phyloP scores from a whole-genome alignment of 2,888 invertebrate genomes.

The Scaptomyza caliginosa region DNA sequence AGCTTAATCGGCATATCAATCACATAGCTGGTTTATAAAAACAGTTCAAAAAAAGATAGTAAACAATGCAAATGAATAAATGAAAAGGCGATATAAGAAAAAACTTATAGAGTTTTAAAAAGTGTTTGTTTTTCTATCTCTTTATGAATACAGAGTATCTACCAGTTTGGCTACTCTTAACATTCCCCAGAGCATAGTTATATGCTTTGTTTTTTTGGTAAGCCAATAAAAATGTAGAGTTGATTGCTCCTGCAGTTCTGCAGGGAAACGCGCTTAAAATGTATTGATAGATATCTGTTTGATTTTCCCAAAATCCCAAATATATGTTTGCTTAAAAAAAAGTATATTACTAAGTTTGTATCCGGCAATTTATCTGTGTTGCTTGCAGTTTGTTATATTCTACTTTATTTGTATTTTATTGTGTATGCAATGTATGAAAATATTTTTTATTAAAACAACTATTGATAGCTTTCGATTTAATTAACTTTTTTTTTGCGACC shows the following conservation, averaged over 20 bases:
- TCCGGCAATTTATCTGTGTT: constrained; percentile 2
- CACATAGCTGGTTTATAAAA: neutral
- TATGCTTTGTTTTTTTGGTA: neutral
- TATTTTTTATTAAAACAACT: constrained; percentile 30
- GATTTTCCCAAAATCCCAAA: constrained; percentile 6
- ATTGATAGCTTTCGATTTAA: constrained; percentile 72
- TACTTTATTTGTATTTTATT: neutral
- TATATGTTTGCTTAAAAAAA: neutral
- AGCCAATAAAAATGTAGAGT: neutral
- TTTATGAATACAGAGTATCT: neutral
- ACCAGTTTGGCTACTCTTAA: neutral
- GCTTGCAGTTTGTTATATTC: constrained; percentile 12
- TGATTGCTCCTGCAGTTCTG: neutral
- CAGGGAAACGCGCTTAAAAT: neutral
- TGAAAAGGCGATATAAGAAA: no score
- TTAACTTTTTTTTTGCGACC: constrained; percentile 57
- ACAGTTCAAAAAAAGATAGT: no score
- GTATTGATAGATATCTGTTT: neutral
- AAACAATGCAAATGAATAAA: neutral
- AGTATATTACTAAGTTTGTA: neutral
- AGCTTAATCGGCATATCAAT: neutral
- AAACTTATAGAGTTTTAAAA: no score
- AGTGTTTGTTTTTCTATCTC: neutral
- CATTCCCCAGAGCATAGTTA: neutral
- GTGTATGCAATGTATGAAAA: constrained; percentile 35